Base-by-base conservation (phyloP, 2,113 vertebrate genomes). In the Antennarius striatus region DNA sequence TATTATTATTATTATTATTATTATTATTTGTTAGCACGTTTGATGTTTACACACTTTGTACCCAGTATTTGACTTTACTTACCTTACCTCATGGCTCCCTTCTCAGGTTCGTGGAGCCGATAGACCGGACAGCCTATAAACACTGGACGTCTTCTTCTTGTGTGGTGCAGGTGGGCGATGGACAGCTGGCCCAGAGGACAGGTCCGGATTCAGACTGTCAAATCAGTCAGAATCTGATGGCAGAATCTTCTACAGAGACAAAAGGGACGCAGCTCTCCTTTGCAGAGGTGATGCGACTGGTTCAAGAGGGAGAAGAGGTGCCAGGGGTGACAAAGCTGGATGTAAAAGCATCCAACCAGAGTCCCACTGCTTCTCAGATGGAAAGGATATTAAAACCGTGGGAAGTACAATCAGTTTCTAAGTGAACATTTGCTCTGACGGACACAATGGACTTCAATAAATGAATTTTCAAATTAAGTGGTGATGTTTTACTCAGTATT, bases 251-350 rank as follows among this genome's bases (percentile, higher is more conserved):
- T 10, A 32, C 59, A 52, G 36, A 56, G 17, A 56, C 56, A 0
- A 64, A 81, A 15, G 46, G 10, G 0, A 53, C 4, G 17, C 73
- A 75, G 52, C 85, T 93, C 16, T 91, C 92, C 56, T 94, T 94
- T 63, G 85, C 83, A 0, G 88, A 93, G 67, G 92, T 93, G 71
- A 92, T 92, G 77, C 85, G 48, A 8, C 80, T 91, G 46, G 82
- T 93, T 70, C 91, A 93, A 77, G 88, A 85, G 11, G 93, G 93
- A 0, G 84, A 92, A 65, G 90, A 92, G 42, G 82, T 93, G 2
- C 92, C 92, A 0, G 92, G 92, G 61, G 80, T 81, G 6, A 63
- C 66, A 30, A 85, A 82, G 52, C 50, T 79, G 68, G 90, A 93
- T 32, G 59, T 93, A 14, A 73, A 68, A 53, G 85, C 93, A 1